Evolutionary conservation across 2,888 invertebrate genomes (phyloP).

Genomic region (Zelleria hepariella): DNA sequence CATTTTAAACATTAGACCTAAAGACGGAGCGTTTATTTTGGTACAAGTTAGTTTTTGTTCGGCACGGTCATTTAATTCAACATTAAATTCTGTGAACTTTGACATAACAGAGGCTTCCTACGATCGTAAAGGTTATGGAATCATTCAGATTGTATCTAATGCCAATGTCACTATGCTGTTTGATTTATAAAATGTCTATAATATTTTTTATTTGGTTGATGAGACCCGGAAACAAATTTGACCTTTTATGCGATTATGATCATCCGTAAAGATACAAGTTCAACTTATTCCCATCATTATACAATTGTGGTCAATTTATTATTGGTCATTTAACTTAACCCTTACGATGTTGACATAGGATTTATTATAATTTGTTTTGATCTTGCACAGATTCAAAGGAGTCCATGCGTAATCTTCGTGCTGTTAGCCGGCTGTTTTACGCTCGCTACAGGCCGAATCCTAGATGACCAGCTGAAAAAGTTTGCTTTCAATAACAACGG

Average conservation of each 20-base stretch:
- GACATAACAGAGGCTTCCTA: background rate
- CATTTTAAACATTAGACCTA: no score
- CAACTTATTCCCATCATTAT: no score
- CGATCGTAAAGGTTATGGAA: background rate
- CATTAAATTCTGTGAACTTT: background rate
- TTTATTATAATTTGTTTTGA: background rate
- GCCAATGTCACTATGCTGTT: background rate
- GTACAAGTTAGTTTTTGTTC: background rate
- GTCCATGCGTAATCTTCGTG: background rate
- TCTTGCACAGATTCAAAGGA: background rate
- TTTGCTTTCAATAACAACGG: conserved; percentile 52
- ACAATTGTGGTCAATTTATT: no score
- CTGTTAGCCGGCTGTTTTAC: background rate
- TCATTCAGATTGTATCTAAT: background rate
- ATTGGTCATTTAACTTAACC: no score
- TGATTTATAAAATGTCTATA: background rate
- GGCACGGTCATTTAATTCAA: background rate
- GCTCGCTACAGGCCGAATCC: background rate
- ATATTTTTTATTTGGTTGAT: background rate
- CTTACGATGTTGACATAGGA: no score
- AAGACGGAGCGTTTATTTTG: background rate
- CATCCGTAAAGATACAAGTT: no score
- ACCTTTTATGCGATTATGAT: no score
- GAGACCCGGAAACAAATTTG: no score
- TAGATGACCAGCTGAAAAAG: conserved; percentile 19